These are phyloP conservation scores for Platichthys flesus DNA, from an alignment of 2,113 vertebrate species.

Conservation along the genomic window DNA sequence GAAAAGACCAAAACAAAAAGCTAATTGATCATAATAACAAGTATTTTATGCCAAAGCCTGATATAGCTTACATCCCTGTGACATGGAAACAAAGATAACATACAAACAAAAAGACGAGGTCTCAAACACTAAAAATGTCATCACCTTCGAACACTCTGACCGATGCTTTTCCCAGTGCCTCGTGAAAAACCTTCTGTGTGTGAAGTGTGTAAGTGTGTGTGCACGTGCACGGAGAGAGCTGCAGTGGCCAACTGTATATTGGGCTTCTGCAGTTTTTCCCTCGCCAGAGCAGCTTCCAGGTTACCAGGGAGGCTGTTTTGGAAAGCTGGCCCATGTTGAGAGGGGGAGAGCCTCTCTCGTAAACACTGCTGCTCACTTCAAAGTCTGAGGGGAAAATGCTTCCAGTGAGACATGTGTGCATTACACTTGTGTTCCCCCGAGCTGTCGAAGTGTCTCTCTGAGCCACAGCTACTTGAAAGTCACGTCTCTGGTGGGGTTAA, in stretches of 20 bases:
- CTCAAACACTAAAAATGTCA: slow-evolving; percentile 20
- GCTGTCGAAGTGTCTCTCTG: slow-evolving; percentile 15
- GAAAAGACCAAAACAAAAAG: neutral
- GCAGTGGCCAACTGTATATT: slow-evolving; percentile 8
- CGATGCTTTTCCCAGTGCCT: slow-evolving; percentile 1
- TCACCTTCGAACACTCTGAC: slow-evolving; percentile 7
- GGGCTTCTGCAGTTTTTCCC: slow-evolving; percentile 32
- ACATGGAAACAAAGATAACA: neutral
- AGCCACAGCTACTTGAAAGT: slow-evolving; percentile 37
- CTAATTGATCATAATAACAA: neutral
- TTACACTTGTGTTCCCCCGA: slow-evolving; percentile 3
- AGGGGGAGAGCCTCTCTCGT: slow-evolving; percentile 60
- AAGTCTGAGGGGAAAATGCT: slow-evolving; percentile 51
- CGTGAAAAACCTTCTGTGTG: slow-evolving; percentile 12
- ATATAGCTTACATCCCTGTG: neutral
- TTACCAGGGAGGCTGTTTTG: slow-evolving; percentile 79
- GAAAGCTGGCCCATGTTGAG: slow-evolving; percentile 78
- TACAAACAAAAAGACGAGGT: neutral
- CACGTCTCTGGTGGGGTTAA: slow-evolving; percentile 1
- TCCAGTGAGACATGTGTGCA: slow-evolving; percentile 32
- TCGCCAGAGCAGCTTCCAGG: slow-evolving; percentile 52
- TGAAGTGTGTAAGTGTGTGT: neutral
- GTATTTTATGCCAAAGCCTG: neutral
- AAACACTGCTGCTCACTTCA: slow-evolving; percentile 65
- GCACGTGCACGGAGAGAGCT: neutral